Conservation (phyloP, 2,113 vertebrate genomes). For the Acinonyx jubatus region DNA sequence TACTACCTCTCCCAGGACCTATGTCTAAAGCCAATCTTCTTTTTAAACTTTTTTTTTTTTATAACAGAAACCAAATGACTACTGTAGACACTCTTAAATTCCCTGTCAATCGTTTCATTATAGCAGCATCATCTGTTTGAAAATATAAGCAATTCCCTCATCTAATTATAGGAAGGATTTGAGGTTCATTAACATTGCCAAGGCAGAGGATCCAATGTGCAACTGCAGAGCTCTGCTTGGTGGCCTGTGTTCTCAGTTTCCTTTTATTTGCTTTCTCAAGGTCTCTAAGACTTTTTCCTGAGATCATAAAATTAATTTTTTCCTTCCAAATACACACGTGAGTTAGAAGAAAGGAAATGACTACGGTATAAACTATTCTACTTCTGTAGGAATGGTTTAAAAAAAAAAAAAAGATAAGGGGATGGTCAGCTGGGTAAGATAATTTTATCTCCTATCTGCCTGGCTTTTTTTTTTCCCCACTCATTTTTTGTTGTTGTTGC, state of each 20-base stretch:
- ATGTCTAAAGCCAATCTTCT: conserved; percentile 86
- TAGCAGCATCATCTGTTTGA: conserved; percentile 99
- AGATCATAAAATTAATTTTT: conserved; percentile 91
- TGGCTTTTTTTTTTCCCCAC: conserved; percentile 58
- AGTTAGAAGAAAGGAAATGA: conserved; percentile 93
- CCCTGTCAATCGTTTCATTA: conserved; percentile 96
- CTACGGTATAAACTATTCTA: conserved; percentile 88
- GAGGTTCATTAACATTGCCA: conserved; percentile 99
- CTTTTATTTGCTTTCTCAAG: conserved; percentile 89
- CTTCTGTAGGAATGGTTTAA: conserved; percentile 77
- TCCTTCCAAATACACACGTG: conserved; percentile 85
- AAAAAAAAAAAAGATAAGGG: conserved; percentile 62
- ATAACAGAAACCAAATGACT: conserved; percentile 87
- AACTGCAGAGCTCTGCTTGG: conserved; percentile 91
- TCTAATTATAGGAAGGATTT: conserved; percentile 99
- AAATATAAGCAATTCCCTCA: conserved; percentile 99
- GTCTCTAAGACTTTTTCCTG: conserved; percentile 88
- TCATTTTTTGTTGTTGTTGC: not conserved
- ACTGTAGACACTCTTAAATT: conserved; percentile 92
- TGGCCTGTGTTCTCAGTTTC: conserved; percentile 90
- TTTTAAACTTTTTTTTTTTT: conserved; percentile 82
- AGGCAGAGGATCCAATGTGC: conserved; percentile 95
- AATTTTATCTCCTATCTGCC: conserved; percentile 87
- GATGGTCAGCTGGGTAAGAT: conserved; percentile 87
- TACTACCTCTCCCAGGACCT: conserved; percentile 85